Evolutionary conservation across 2,797 vertebrate genomes (phyloP).

Genomic region (Apogon hyalosoma): DNA sequence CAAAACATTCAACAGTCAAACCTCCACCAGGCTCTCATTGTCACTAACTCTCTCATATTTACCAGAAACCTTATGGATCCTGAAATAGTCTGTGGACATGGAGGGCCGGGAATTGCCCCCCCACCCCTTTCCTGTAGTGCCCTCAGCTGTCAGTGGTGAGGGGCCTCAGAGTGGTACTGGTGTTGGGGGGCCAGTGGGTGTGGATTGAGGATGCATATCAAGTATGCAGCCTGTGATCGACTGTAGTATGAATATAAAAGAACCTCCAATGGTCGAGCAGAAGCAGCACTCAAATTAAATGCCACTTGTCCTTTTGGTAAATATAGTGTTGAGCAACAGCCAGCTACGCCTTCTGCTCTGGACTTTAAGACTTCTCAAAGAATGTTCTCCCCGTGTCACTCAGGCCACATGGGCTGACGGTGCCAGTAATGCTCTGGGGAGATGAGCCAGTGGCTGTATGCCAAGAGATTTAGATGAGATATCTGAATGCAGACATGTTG

Average conservation of each 20-base stretch:
- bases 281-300: conserved; percentile 56
- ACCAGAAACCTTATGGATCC: conserved; percentile 71
- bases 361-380: conserved; percentile 68
- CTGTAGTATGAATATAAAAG: conserved; percentile 44
- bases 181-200: conserved; percentile 20
- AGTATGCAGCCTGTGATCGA: conserved; percentile 51
- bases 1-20: conserved; percentile 2
- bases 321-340: conserved; percentile 73
- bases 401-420: conserved; percentile 53
- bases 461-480: conserved; percentile 66
- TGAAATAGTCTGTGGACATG: conserved; percentile 67
- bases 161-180: conserved; percentile 37
- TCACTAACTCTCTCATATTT: conserved; percentile 64
- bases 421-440: conserved; percentile 66
- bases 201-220: conserved; percentile 59
- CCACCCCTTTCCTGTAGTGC: conserved; percentile 27
- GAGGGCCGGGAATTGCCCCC: conserved; percentile 42
- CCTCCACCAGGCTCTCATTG: conserved; percentile 25
- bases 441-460: conserved; percentile 53
- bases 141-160: conserved; percentile 71
- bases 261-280: conserved; percentile 42
- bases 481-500: conserved; percentile 60
- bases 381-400: conserved; percentile 74
- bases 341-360: conserved; percentile 60
- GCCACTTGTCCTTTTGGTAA: conserved; percentile 63